phyloP scores from a whole-genome alignment of 2,113 vertebrate species.

The Scytalopus superciliaris region DNA sequence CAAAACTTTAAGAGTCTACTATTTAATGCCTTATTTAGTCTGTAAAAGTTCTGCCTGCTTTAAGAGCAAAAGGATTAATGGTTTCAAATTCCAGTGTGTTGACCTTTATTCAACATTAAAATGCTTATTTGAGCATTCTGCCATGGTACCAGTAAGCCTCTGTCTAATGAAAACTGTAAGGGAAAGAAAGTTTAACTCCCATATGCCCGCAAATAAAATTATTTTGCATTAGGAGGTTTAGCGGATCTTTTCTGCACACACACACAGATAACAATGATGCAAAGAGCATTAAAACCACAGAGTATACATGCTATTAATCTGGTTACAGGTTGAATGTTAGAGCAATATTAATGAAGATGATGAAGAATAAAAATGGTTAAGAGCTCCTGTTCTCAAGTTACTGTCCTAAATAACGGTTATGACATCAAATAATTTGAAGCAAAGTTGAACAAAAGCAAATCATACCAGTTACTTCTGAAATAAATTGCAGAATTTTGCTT shows the following conservation, averaged over 20 bases:
- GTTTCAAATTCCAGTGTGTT: conserved; percentile 74
- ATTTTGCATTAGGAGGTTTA: conserved; percentile 6
- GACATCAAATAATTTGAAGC: background rate
- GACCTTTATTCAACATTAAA: conserved; percentile 83
- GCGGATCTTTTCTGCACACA: background rate
- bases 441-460: background rate
- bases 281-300: background rate
- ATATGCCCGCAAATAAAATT: background rate
- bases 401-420: background rate
- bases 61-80: conserved; percentile 84
- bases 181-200: conserved; percentile 74
- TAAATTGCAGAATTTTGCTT: background rate
- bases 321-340: background rate
- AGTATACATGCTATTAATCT: background rate
- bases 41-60: conserved; percentile 71
- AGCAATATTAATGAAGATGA: background rate
- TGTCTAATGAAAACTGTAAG: conserved; percentile 73
- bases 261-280: background rate
- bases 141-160: conserved; percentile 67
- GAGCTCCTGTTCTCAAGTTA: background rate
- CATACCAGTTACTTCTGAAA: background rate
- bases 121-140: conserved; percentile 79
- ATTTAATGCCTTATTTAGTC: conserved; percentile 74
- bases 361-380: background rate
- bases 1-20: conserved; percentile 66